A percentile compares a stretch with the other conserved stretches of the same genome.
Conservation (phyloP, 1,140 invertebrate species). For the Apis florea region DNA sequence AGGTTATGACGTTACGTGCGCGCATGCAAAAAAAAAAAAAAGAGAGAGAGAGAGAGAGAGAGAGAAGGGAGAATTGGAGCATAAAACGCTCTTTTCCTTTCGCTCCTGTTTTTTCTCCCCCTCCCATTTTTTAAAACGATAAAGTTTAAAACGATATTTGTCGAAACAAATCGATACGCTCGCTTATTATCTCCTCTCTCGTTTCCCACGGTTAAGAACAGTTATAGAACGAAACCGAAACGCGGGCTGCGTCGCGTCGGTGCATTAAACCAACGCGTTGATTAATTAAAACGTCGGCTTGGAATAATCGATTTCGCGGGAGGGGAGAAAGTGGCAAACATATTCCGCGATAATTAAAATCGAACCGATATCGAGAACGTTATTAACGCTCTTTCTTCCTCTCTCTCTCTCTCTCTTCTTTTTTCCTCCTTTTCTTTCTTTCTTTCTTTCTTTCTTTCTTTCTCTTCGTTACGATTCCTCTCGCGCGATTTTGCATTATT, state of each 20-base stretch:
- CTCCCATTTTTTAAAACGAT: background rate
- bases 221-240: background rate
- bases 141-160: background rate
- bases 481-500: background rate
- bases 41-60: too few relatives aligned
- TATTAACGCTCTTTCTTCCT: slow-evolving; percentile 9
- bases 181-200: background rate
- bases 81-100: too few relatives aligned
- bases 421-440: too few relatives aligned
- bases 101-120: background rate
- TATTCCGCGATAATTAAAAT: slow-evolving; percentile 48
- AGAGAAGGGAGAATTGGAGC: background rate
- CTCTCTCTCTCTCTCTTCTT: too few relatives aligned
- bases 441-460: background rate
- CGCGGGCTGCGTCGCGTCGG: slow-evolving; percentile 4
- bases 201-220: background rate
- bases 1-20: slow-evolving; percentile 28
- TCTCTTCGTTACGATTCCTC: background rate
- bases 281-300: slow-evolving; percentile 38
- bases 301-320: slow-evolving; percentile 37
- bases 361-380: slow-evolving; percentile 25
- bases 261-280: slow-evolving; percentile 23
- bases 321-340: slow-evolving; percentile 20
- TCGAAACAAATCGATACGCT: background rate
- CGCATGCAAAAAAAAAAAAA: background rate